Evolutionary conservation across 2,888 invertebrate species (phyloP), one percentile per base, ranked within the genome.

Genomic region (Panopea generosa): DNA sequence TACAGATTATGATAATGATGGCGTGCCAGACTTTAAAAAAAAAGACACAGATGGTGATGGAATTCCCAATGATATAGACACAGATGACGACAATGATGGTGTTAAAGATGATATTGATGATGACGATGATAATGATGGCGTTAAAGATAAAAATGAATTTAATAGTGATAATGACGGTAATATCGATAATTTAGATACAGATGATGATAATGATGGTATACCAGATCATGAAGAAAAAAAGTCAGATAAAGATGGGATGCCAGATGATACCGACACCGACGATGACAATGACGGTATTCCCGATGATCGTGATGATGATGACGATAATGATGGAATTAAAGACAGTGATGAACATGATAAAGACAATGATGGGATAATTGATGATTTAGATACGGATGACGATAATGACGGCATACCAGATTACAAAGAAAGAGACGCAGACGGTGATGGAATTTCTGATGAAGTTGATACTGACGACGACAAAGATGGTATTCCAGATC

Each of bases 331-430:
- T 67, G 88, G 87, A n/a, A 84, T 89, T n/a, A 85, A 84, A 18
- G 86, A 88, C 63, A 20, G 50, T 69, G 18, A 52, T 22, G 81
- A 91, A 43, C 57, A 83, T 11, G 89, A 90, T 73, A 82, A 76
- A 59, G 90, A 91, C 82, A 83, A 80, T 0, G 88, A 91, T 83
- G 88, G 90, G 27, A 85, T 90, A 33, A 87, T 86, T 7, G 90
- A 89, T 60, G 56, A 84, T 52, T 11, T 80, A 6, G 86, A 90
- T 57, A 78, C 52, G 7, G 89, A 90, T 49, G 68, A 86, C 26
- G 90, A 90, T 68, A 85, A 75, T 49, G 85, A 90, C 74, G 87
- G 86, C 1, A 85, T 89, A 71, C 50, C 75, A 14, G 85, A 89
- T 62, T 57, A 71, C 26, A 56, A 60, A n/a, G 60, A 40, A n/a